These are phyloP conservation scores for Eumeta japonica DNA, from an alignment of 1,140 invertebrate genomes.

Conservation along the genomic window DNA sequence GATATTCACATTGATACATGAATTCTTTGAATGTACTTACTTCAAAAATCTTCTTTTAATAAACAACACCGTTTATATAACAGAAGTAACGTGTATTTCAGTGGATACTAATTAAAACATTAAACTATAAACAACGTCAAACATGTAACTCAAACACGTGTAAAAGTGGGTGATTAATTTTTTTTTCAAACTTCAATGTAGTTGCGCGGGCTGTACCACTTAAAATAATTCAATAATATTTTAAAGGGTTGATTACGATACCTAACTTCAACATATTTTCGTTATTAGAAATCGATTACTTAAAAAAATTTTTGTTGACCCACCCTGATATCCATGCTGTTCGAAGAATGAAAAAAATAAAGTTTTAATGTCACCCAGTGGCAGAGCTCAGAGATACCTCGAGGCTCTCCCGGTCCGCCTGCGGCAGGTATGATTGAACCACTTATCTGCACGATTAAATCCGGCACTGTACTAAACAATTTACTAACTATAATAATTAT, in stretches of 20 bases:
- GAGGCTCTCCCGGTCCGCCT: no score
- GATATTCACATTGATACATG: conserved; percentile 2
- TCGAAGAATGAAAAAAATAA: no score
- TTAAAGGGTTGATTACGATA: conserved; percentile 2
- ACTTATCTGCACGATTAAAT: no score
- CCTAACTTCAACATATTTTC: conserved; percentile 3
- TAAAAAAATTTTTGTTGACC: no score
- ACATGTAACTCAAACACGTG: conserved; percentile 3
- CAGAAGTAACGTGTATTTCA: conserved; percentile 1
- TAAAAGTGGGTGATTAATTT: conserved; percentile 1
- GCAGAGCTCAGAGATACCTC: no score
- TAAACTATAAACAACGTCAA: conserved; percentile 2
- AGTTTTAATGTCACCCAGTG: no score
- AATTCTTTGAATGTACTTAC: conserved; percentile 4
- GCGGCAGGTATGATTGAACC: no score
- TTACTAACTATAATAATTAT: no score
- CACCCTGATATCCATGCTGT: no score
- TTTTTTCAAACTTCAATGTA: conserved; percentile 4
- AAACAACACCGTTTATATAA: conserved; percentile 1
- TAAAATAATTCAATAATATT: no score
- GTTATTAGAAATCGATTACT: conserved; percentile 2
- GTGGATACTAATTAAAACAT: not conserved
- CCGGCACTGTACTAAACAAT: no score
- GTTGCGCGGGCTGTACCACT: not conserved
- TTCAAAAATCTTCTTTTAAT: conserved; percentile 4